phyloP scores from a whole-genome alignment of 2,888 invertebrate genomes.

The Tenthredo scrophulariae region DNA sequence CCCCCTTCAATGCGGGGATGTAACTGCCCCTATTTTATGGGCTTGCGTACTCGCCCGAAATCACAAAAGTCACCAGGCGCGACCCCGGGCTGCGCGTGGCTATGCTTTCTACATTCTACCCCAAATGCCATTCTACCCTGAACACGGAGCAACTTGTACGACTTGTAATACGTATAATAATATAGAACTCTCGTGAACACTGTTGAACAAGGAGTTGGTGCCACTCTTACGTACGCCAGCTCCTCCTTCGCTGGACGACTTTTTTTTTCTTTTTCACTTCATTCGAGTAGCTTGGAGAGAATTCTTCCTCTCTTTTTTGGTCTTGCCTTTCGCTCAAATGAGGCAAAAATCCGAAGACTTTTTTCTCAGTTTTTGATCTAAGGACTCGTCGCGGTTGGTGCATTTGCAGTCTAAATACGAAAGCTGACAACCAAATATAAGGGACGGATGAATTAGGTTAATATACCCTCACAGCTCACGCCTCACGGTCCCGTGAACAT shows the following conservation, averaged over 20 bases:
- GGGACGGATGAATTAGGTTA: slow-evolving; percentile 78
- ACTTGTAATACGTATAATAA: slow-evolving; percentile 32
- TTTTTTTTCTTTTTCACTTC: neutral
- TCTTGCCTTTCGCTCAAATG: neutral
- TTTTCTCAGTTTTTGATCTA: neutral
- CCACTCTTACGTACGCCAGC: neutral
- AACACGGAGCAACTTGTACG: slow-evolving; percentile 1
- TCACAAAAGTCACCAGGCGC: slow-evolving; percentile 65
- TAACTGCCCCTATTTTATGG: slow-evolving; percentile 53
- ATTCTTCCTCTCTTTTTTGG: neutral
- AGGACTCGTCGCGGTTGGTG: neutral
- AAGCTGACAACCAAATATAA: slow-evolving; percentile 73
- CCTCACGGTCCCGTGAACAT: slow-evolving; percentile 61
- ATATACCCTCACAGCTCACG: slow-evolving; percentile 68
- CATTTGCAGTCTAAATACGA: neutral
- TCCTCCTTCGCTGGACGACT: neutral
- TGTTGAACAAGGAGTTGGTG: neutral
- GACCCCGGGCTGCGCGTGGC: neutral
- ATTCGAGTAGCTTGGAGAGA: neutral
- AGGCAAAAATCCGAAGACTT: neutral
- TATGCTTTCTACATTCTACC: slow-evolving; percentile 61
- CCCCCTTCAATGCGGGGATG: slow-evolving; percentile 55
- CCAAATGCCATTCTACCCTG: slow-evolving; percentile 61
- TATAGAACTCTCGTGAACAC: slow-evolving; percentile 9
- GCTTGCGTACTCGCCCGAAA: slow-evolving; percentile 64